These are phyloP conservation scores for Cheilosia impressa DNA, from an alignment of 2,888 invertebrate species.

Conservation along the genomic window DNA sequence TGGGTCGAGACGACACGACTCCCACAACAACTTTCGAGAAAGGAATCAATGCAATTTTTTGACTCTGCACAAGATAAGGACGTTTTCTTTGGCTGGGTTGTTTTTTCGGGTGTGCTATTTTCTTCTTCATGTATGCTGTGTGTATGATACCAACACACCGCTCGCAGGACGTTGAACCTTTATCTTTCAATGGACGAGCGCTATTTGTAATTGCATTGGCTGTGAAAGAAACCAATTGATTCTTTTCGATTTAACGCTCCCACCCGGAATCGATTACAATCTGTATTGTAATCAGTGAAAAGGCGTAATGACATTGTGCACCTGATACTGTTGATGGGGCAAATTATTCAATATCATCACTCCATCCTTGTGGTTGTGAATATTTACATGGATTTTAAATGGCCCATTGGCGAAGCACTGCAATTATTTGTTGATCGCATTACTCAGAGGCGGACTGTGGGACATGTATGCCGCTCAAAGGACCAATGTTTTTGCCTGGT, in stretches of 20 bases:
- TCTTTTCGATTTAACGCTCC: not conserved
- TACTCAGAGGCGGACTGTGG: too few species aligned
- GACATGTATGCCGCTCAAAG: too few species aligned
- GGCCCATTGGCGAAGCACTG: not conserved
- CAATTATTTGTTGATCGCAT: not conserved
- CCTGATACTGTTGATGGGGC: constrained; percentile 13
- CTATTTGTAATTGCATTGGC: too few species aligned
- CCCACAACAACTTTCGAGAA: constrained; percentile 53
- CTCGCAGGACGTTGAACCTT: constrained; percentile 42
- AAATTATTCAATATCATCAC: constrained; percentile 12
- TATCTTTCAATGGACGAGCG: too few species aligned
- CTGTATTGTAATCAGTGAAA: not conserved
- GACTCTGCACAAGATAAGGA: constrained; percentile 54
- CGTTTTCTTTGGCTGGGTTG: constrained; percentile 57
- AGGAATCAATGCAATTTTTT: constrained; percentile 47
- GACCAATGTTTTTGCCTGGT: too few species aligned
- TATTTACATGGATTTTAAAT: not conserved
- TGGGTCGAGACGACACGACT: constrained; percentile 55
- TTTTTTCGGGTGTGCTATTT: constrained; percentile 24
- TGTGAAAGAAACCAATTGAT: not conserved
- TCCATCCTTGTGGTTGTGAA: not conserved
- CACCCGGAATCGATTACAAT: constrained; percentile 21
- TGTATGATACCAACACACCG: constrained; percentile 1
- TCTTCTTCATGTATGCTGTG: constrained; percentile 20
- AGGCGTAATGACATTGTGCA: constrained; percentile 10